Base-by-base conservation (phyloP, 2,113 vertebrate species). In the Eurystomus gularis region DNA sequence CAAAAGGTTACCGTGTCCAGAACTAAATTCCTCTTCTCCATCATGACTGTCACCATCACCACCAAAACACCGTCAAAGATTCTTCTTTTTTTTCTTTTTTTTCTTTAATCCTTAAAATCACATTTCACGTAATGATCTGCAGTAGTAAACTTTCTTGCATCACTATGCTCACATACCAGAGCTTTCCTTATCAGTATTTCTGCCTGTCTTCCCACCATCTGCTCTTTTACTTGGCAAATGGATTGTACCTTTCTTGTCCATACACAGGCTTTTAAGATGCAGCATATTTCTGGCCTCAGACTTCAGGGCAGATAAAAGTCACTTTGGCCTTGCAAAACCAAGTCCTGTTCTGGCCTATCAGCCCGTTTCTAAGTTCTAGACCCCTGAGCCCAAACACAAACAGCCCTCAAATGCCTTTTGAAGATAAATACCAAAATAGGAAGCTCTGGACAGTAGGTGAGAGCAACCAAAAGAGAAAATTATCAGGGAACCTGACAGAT, bases 221-320 rank as follows among this genome's bases (percentile, higher is more conserved):
- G 18, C 37, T 76, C 42, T 58, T 86, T 54, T 46, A 54, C 65
- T 64, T 86, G 9, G 17, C n/a, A 78, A 66, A 87, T 4, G 4
- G 13, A 60, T 6, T 35, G 12, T 20, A 57, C 7, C 31, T 57
- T 88, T 83, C 20, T 29, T 4, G 1, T 54, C 16, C 1, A 4
- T 4, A 8, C 0, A 1, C 0, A 8, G n/a, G 37, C 17, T 79
- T 13, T 70, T 66, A 73, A 55, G 26, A 58, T 14, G 19, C 0
- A 44, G 12, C 1, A 0, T 39, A 42, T 23, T 73, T 91, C 29
- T 83, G 28, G 21, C 17, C 35, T 75, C 69, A 66, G 14, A 62
- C 25, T 83, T 93, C 37, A 77, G 24, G 5, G 13, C 14, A 55
- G 42, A 13, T 9, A 57, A 26, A 6, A 54, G 10, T 40, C 65